A percentile compares a stretch with the other conserved stretches of the same genome.
phyloP scores from a whole-genome alignment of 2,888 invertebrate species.

The Choristoneura rosaceana region DNA sequence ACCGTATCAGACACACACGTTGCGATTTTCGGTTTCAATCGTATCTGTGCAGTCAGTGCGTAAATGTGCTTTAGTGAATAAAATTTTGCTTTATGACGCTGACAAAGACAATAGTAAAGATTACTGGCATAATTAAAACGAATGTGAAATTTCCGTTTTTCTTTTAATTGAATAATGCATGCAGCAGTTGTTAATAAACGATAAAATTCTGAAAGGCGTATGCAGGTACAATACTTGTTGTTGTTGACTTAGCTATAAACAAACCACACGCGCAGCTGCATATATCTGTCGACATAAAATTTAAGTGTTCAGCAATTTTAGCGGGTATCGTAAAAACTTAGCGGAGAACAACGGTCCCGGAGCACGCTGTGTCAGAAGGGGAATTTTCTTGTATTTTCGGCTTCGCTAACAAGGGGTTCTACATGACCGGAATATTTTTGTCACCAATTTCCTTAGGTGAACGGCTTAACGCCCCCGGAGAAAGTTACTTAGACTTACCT shows the following conservation, averaged over 20 bases:
- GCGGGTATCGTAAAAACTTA: conserved; percentile 67
- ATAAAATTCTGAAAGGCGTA: background rate
- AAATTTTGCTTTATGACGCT: conserved; percentile 16
- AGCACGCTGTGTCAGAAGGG: conserved; percentile 71
- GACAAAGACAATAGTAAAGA: conserved; percentile 16
- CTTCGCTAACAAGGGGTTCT: conserved; percentile 77
- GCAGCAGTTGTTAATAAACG: background rate
- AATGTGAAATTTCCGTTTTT: conserved; percentile 1
- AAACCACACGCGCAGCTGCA: conserved; percentile 58
- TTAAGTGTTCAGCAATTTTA: conserved; percentile 66
- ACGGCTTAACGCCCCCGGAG: conserved; percentile 73
- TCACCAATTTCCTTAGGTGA: conserved; percentile 78
- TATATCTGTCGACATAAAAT: conserved; percentile 69
- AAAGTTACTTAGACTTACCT: conserved; percentile 78
- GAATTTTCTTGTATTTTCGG: conserved; percentile 73
- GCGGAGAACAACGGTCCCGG: conserved; percentile 61
- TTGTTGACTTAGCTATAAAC: conserved; percentile 55
- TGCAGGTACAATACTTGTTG: conserved; percentile 42
- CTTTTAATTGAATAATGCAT: background rate
- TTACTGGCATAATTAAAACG: conserved; percentile 27
- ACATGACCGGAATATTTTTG: conserved; percentile 84
- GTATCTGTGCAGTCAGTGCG: conserved; percentile 22
- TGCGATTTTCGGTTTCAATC: conserved; percentile 25
- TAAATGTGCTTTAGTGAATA: conserved; percentile 19
- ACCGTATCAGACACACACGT: background rate